These are phyloP conservation scores for Taenaris catops DNA, from an alignment of 2,888 invertebrate species.

Conservation along the genomic window DNA sequence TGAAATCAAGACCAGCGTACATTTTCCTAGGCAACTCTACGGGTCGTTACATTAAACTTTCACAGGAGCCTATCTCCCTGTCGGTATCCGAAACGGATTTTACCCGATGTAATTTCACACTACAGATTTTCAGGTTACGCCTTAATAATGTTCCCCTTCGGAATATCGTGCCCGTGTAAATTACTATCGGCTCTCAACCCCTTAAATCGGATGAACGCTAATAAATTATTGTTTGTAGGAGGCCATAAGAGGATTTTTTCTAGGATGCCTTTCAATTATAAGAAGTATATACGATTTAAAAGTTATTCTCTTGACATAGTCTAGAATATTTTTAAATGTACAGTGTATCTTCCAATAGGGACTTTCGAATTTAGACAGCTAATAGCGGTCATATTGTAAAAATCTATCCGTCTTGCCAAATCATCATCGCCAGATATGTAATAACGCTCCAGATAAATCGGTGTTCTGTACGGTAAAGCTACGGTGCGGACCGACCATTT, in stretches of 20 bases:
- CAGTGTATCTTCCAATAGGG: too few relatives aligned
- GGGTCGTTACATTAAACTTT: slow-evolving; percentile 62
- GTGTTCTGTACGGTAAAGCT: too few relatives aligned
- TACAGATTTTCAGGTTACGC: slow-evolving; percentile 42
- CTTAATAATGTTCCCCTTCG: slow-evolving; percentile 33
- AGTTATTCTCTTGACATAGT: too few relatives aligned
- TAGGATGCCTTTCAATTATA: too few relatives aligned
- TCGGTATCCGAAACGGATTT: slow-evolving; percentile 41
- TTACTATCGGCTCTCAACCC: slow-evolving; percentile 12
- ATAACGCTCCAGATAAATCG: too few relatives aligned
- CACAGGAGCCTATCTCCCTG: slow-evolving; percentile 42
- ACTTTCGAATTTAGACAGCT: too few relatives aligned
- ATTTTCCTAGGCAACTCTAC: slow-evolving; percentile 45
- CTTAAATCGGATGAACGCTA: slow-evolving; percentile 12
- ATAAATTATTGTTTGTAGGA: slow-evolving; percentile 12
- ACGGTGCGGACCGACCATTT: too few relatives aligned
- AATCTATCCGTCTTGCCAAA: too few relatives aligned
- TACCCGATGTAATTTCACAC: slow-evolving; percentile 53
- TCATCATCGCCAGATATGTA: too few relatives aligned
- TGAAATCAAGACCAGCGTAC: slow-evolving; percentile 50
- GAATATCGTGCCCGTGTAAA: slow-evolving; percentile 17
- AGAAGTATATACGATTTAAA: too few relatives aligned
- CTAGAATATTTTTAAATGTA: too few relatives aligned
- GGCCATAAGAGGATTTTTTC: neutral
- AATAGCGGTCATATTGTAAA: too few relatives aligned